Evolutionary conservation across 2,113 vertebrate genomes (phyloP).

Genomic region (Sarotherodon lohbergeri): DNA sequence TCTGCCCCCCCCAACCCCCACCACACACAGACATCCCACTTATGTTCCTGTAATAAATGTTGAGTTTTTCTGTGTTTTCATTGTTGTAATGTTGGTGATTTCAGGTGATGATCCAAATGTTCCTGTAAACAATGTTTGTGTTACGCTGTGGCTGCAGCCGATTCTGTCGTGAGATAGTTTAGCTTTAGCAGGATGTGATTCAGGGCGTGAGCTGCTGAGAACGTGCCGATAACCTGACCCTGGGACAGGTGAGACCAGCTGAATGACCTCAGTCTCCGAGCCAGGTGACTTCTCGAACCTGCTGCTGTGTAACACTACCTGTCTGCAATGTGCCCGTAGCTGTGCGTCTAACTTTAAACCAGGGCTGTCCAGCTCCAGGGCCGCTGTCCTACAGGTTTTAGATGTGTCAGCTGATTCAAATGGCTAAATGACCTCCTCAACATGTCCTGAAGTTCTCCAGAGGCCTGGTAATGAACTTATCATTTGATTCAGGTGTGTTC

Average conservation of each 20-base stretch:
- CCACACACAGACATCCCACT: too few species aligned
- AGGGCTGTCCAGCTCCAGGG: background rate
- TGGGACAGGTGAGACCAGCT: background rate
- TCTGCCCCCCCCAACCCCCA: background rate
- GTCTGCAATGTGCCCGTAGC: background rate
- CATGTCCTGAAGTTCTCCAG: background rate
- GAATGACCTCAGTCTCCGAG: background rate
- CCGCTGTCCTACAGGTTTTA: background rate
- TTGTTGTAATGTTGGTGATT: background rate
- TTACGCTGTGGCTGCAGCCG: background rate
- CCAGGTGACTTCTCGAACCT: background rate
- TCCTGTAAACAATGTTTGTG: background rate
- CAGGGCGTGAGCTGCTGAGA: background rate
- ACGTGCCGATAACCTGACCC: background rate
- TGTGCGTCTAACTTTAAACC: background rate
- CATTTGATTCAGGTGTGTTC: background rate
- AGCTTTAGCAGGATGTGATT: background rate
- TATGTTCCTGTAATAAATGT: background rate
- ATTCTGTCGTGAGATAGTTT: background rate
- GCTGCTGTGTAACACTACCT: background rate
- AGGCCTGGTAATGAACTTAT: background rate
- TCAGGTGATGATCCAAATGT: background rate
- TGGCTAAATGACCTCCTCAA: background rate
- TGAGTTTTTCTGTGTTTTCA: background rate
- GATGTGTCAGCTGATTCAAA: background rate